Evolutionary conservation across 2,113 vertebrate species (phyloP), one percentile per base, ranked within the genome.

Genomic region (Oreotragus oreotragus): DNA sequence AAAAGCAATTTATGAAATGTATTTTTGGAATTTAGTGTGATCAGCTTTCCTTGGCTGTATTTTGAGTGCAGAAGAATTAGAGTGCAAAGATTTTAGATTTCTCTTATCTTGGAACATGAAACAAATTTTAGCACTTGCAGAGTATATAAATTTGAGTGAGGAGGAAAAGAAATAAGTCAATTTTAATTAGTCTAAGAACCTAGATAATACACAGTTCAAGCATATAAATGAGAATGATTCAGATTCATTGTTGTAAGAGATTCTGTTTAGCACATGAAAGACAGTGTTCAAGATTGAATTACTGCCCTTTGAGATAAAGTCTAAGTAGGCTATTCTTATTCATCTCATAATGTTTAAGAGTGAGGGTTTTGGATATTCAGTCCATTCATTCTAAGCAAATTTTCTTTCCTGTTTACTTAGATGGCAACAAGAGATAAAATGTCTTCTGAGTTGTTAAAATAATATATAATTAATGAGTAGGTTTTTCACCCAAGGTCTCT

Each of bases 371-470:
- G 17, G 4, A 8, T 62, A 90, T 47, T 17, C 7, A 83, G 16
- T 64, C 16, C 23, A 88, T 91, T 51, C n/a, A 84, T 84, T 91
- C 55, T 87, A 79, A 64, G 49, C 16, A 90, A 66, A 80, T 62
- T 95, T 91, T 94, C 30, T 73, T 92, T 76, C 76, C 76, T 55
- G 55, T 87, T 85, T 27, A 66, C 33, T 81, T 90, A 76, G 25
- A 90, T 57, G 58, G 27, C 23, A 97, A 62, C 13, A 98, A 79
- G 45, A 85, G 27, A 88, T 45, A 57, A 96, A 93, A 87, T 45
- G 7, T 64, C 19, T 91, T 93, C 53, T 91, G 77, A 88, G 33
- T 73, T 80, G 80, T 92, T 81, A 90, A 91, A 92, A 92, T 83
- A 86, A 53, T 84, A 64, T 92, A 30, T 53, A 92, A 80, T 76